Evolutionary conservation across 2,797 vertebrate genomes (phyloP), one percentile per base, ranked within the genome.

Genomic region (Microctenopoma lineatum): DNA sequence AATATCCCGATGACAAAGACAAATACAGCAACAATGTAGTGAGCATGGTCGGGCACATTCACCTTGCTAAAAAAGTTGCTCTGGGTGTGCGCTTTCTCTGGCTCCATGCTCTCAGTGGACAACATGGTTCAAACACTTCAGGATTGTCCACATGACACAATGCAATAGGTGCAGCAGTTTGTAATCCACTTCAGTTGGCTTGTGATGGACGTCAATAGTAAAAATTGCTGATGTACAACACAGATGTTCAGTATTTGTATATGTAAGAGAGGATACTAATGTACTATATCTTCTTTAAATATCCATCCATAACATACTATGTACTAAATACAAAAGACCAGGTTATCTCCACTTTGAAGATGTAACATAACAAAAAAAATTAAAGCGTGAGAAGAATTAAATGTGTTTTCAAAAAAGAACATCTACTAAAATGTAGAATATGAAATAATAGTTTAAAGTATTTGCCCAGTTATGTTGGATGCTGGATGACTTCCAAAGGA

Each of bases 11-110:
- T 93, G 67, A 93, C 80, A 13, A 91, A 81, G 73, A 94, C 87
- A 15, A 92, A 91, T 5, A 84, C 44, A 68, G 92, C 93, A 1
- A 93, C 75, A 5, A 92, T 83, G 81, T 94, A 94, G 80, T 94
- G 93, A 74, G 67, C 91, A 38, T 94, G 87, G 77, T 93, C 92
- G 0, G 93, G 92, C 70, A 94, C 86, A 25, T 94, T 91, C 79
- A 88, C 89, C 70, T 89, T 92, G 73, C 7, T 85, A 60, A 90
- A 86, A 70, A 93, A 86, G 80, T 61, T 90, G 65, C 85, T 86
- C 79, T 81, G 83, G 47, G 77, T 85, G 75, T 81, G 84, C 21
- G 78, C 66, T 75, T 75, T 79, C 71, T 88, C 86, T 2, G 82
- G 70, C 73, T 91, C 91, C 92, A 92, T 93, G 73, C 73, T 90